Evolutionary conservation across 1,140 invertebrate genomes (phyloP), one percentile per base, ranked within the genome.

Genomic region (Piezodorus guildinii): DNA sequence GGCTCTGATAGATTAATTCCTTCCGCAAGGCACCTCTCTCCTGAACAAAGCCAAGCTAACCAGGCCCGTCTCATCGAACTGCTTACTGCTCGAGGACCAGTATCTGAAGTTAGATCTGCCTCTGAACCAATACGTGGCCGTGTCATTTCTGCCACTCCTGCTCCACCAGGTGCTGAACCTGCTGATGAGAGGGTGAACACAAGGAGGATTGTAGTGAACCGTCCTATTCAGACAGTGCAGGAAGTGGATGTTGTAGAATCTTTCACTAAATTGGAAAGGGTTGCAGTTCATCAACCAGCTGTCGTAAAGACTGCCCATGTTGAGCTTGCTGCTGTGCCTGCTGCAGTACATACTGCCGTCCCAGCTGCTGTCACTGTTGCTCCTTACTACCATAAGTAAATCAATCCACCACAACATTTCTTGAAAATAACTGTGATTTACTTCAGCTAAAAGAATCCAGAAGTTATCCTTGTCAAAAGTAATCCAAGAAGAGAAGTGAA

Each of bases 201-300:
- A 34, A 75, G 82, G 56, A 77, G 82, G 45, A 79, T 84, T 58
- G 81, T 84, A 14, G 77, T 84, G 8, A 80, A 78, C 63, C 74
- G 81, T 63, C 81, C 82, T 2, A 79, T 83, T 63, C 80, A 83
- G 68, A 84, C 82, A 3, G 73, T 83, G 15, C 78, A 81, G 64
- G 80, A 81, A 69, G 72, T 80, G 27, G 77, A 81, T 16, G 74
- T 82, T 43, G 75, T 80, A 25, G 79, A 82, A 66, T 81, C 81
- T 39, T 78, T 78, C 14, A 81, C 80, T 17, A 81, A 82, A 67
- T 67, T 77, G 60, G 73, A 78, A 39, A 68, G 76, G 49, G 72
- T 78, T 9, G 73, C 76, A 15, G 72, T 77, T 8, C 73, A 79
- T 17, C 73, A 77, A 3, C 78, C 78, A n/a, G 75, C 76, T n/a